Base-by-base conservation (phyloP, 2,797 vertebrate genomes). In the Myotis pilosus region DNA sequence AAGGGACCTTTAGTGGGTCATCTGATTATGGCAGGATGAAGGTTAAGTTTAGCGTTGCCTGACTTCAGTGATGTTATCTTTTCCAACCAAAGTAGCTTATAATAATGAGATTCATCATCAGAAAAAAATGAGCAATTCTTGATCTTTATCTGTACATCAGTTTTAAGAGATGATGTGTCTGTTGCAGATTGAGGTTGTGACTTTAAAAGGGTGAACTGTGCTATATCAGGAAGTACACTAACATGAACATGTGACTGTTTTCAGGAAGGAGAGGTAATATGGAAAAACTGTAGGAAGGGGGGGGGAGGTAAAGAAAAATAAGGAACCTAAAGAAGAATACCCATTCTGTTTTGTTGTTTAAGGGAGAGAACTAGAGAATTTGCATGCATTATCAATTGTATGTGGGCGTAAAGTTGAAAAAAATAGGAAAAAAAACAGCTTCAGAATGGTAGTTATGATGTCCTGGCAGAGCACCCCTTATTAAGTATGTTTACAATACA, bases 1-100 rank as follows among this genome's bases (percentile, higher is more conserved):
- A 84, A 91, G 28, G 69, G 11, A 64, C 44, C 44, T 91, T 87
- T 49, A 38, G 41, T 89, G 68, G 80, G 16, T 53, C 55, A 78
- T 96, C 72, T 66, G 51, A 71, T 95, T 72, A 81, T 81, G 71
- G 23, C 16, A 84, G 81, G 71, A 78, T 49, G 66, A 87, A 87
- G 69, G 87, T 94, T 71, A 85, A 72, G 47, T 72, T 90, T 87
- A 92, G 74, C 30, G 60, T 95, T 94, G 57, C 60, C 51, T 84
- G 71, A 80, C 55, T 92, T 89, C 17, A 88, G n/a, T 84, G 64
- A 91, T 80, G 33, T 51, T 62, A 72, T 87, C 64, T 95, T 92
- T 93, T 83, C 28, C 86, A 91, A 87, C 60, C 25, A 83, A 51
- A 94, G 83, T 69, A 30, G 38, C 41, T 28, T 72, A 23, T 64